Evolutionary conservation across 2,113 vertebrate genomes (phyloP), one percentile per base, ranked within the genome.

Genomic region (Poeciliopsis turrubarensis): DNA sequence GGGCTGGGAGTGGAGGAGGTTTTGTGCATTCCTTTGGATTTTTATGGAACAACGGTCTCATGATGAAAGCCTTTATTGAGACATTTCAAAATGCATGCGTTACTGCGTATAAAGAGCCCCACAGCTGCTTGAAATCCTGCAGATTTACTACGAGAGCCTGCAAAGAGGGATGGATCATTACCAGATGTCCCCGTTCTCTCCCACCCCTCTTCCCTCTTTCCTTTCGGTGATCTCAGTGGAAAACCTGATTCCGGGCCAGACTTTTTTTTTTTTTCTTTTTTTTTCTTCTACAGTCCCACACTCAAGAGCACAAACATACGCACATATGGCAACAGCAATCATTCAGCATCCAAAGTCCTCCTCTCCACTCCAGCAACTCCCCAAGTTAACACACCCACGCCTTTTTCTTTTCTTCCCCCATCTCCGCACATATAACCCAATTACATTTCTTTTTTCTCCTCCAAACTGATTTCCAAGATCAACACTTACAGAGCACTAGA

Each of bases 161-260:
- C 87, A 88, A 83, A 90, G 92, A 93, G 93, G 93, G 72, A 67
- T 63, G 84, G 86, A 94, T 94, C 85, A 86, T 79, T 91, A 82
- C 90, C 94, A 95, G 92, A 95, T 95, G 93, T 78, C 15, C 39
- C 37, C n/a, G 60, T 70, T 65, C n/a, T 44, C 29, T 54, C 75
- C 37, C 65, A 47, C 63, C 61, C 61, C 69, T 61, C 34, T 41
- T 64, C 57, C 41, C 75, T 80, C 73, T 44, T 61, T 57, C 34
- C 67, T 80, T 37, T 74, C 67, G 31, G 89, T 95, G 93, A 94
- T 86, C 93, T 95, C 93, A 94, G 80, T 95, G 95, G 94, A 94
- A 94, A 93, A 69, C 84, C 34, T 90, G 87, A 92, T 80, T 88
- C 31, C 60, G 66, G 68, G 84, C 79, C 87, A 90, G 82, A n/a